These are phyloP conservation scores for Unio delphinus DNA, from an alignment of 2,888 invertebrate genomes.

Conservation along the genomic window DNA sequence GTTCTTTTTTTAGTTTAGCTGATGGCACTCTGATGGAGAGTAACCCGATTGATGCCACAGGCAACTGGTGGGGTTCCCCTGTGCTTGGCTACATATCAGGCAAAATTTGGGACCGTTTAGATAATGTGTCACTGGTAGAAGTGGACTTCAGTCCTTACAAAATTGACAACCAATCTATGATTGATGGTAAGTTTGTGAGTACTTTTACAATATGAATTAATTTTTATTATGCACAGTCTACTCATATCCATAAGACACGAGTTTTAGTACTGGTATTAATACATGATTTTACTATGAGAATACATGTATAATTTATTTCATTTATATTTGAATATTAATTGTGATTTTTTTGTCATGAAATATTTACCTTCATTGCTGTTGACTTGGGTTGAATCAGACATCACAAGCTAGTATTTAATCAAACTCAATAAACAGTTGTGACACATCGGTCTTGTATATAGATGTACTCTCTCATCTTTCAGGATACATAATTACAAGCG, in stretches of 20 bases:
- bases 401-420: too few species aligned
- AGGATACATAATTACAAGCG: too few species aligned
- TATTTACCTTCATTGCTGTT: too few species aligned
- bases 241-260: too few species aligned
- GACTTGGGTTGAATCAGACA: too few species aligned
- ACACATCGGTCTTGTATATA: too few species aligned
- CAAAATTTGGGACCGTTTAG: constrained; percentile 65
- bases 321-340: too few species aligned
- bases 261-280: too few species aligned
- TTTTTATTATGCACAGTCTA: neutral
- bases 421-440: too few species aligned
- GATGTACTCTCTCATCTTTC: too few species aligned
- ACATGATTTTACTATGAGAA: neutral
- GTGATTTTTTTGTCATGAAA: too few species aligned
- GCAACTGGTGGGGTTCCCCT: constrained; percentile 70
- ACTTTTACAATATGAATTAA: neutral
- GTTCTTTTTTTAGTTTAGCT: constrained; percentile 17
- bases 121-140: constrained; percentile 51
- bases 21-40: constrained; percentile 27
- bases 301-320: too few species aligned
- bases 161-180: constrained; percentile 83
- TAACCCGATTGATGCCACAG: constrained; percentile 54
- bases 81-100: constrained; percentile 61
- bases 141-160: constrained; percentile 83
- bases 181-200: constrained; percentile 63